Base-by-base conservation (phyloP, 2,888 invertebrate species). In the Spicauda simplicius region DNA sequence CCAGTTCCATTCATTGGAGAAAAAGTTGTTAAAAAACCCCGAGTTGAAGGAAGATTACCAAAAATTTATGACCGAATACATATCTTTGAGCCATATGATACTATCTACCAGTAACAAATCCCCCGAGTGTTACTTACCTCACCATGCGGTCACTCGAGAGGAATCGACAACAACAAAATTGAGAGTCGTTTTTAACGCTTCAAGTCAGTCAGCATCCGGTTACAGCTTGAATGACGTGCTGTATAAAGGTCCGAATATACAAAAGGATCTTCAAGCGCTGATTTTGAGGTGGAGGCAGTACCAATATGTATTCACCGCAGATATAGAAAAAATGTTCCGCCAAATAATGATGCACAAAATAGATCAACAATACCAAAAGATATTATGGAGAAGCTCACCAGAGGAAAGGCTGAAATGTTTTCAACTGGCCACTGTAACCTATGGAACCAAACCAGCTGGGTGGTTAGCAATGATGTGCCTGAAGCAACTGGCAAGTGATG, bases 381-480 rank as follows among this genome's bases (percentile, higher is more conserved):
- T 73, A 4, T 5, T 60, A 30, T 60, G 60, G 60, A 11, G 70
- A 5, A 62, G 60, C 56, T 19, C 68, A 8, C 50, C 64, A 16
- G 4, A 53, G 10, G 48, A 69, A 20, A 33, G 0, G 16, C 16
- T 72, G 8, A 30, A n/a, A 41, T 55, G 53, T 20, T 68, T 66
- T 48, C 66, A 61, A 41, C n/a, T 72, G 25, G 54, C 18, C 1
- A 75, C 71, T 1, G 64, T 67, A 0, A 69, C 67, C 0, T 69
- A 68, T 18, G 69, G 70, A 12, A 70, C 70, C 2, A 69, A 64
- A 50, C 57, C 64, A 11, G 72, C 72, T n/a, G 60, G 59, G 1
- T 70, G n/a, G 12, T 30, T 69, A 11, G 71, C 73, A 10, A 68
- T 74, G 70, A 72, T 69, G 69, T 72, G 73, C 0, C 48, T 75